Percentiles rank a stretch among this genome's conserved stretches.
These are phyloP conservation scores for Rhimphoctona megacephalus DNA, from an alignment of 2,888 invertebrate species.

Conservation along the genomic window DNA sequence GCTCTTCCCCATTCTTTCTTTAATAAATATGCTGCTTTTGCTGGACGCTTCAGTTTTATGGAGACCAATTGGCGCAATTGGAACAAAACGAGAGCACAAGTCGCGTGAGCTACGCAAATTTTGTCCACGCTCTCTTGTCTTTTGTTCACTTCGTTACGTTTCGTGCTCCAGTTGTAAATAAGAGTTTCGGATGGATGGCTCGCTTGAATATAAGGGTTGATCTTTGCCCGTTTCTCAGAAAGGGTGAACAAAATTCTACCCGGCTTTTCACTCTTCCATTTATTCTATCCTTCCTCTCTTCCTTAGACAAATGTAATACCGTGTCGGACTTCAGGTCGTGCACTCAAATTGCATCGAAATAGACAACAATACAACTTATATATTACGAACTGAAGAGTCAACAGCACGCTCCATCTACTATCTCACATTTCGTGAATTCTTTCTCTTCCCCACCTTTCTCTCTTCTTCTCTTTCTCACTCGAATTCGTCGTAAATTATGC, in stretches of 20 bases:
- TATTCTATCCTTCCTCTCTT: background rate
- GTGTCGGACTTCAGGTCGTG: constrained; percentile 28
- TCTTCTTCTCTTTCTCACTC: background rate
- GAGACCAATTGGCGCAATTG: constrained; percentile 69
- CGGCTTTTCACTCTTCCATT: constrained; percentile 9
- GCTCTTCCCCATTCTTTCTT: background rate
- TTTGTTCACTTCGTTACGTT: constrained; percentile 28
- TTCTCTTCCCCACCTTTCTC: background rate
- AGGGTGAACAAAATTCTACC: constrained; percentile 45
- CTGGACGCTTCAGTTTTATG: constrained; percentile 72
- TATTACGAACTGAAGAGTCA: constrained; percentile 55
- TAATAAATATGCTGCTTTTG: constrained; percentile 26
- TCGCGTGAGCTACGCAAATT: constrained; percentile 73
- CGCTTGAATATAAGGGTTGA: constrained; percentile 75
- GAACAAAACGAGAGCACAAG: constrained; percentile 54
- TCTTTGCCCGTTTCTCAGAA: constrained; percentile 72
- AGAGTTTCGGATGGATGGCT: constrained; percentile 64
- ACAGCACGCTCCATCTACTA: constrained; percentile 67
- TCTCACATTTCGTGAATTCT: constrained; percentile 49
- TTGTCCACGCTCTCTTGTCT: constrained; percentile 57
- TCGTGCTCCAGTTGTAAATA: constrained; percentile 83
- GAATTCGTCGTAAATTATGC: constrained; percentile 62
- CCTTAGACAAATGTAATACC: background rate
- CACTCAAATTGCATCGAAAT: constrained; percentile 37
- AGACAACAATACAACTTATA: constrained; percentile 41